Conservation (phyloP, 23 tunicate species). For the Pegea sp. region DNA sequence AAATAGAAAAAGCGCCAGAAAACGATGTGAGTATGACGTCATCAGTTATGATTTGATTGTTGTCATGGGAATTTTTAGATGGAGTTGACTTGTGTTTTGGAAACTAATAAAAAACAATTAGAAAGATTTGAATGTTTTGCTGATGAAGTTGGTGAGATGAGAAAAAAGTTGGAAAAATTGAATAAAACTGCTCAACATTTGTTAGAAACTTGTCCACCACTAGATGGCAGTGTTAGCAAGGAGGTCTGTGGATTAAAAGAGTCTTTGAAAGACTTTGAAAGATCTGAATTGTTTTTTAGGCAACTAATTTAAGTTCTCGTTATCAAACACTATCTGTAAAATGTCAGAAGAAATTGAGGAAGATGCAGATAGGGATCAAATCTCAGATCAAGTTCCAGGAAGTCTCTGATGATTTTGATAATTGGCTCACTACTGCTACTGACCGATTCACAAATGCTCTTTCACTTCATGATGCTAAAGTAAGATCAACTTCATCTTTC, state of each 20-base stretch:
- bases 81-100: constrained; percentile 12
- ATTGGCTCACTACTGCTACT: constrained; percentile 39
- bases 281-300: constrained; percentile 27
- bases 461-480: too few species aligned
- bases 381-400: constrained; percentile 34
- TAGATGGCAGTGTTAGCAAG: constrained; percentile 53
- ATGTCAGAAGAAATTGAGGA: constrained; percentile 20
- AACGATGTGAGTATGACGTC: constrained; percentile 42
- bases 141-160: constrained; percentile 34
- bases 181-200: constrained; percentile 57
- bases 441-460: constrained; percentile 23
- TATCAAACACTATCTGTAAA: constrained; percentile 38
- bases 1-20: constrained; percentile 68
- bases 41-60: too few species aligned
- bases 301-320: constrained; percentile 39
- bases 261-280: too few species aligned
- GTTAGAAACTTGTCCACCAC: constrained; percentile 18
- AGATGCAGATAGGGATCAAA: constrained; percentile 14
- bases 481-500: too few species aligned
- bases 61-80: constrained; percentile 39
- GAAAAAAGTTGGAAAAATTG: constrained; percentile 38
- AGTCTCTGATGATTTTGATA: constrained; percentile 24
- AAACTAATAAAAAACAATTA: constrained; percentile 27
- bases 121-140: constrained; percentile 23
- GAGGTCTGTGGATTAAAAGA: constrained; percentile 12